Base-by-base conservation (phyloP, 2,888 invertebrate species). In the Volucella inanis region DNA sequence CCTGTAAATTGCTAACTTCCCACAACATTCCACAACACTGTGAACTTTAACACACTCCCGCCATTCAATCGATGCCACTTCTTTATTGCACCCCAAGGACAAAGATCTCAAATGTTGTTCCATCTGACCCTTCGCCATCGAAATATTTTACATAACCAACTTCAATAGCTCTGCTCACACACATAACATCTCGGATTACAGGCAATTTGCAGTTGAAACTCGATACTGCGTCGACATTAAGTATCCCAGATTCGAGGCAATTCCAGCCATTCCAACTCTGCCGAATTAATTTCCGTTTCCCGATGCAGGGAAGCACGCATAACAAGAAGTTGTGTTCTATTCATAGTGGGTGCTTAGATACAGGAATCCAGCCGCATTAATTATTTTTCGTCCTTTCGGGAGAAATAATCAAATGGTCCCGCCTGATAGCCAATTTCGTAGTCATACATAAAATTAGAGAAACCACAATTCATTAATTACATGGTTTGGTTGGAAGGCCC, bases 391-490 rank as follows among this genome's bases (percentile, higher is more conserved):
- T 72, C 61, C 85, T 81, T 85, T 80, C 81, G 85, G 85, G 85
- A 77, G 43, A 72, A 76, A 81, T 85, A 85, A 81, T 85, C 85
- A 81, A 81, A 85, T 68, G 76, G 76, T 76, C 85, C 72, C 85
- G 85, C 47, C 61, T 81, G 85, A 85, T 80, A 77, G 76, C 72
- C 85, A 85, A 81, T 84, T 85, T 81, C 81, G 67, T 81, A 76
- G 72, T 81, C 85, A 62, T 77, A 85, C 81, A 72, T 72, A 81
- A 80, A 85, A 85, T 85, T 85, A 85, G 71, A 72, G 76, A 72
- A 85, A 81, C 85, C 85, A 76, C 85, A 77, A 72, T 85, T 85
- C 85, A 85, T 85, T 81, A 85, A 85, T 85, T 81, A 85, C 71
- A 68, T 74, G 57, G 59, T 54, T n/a, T 10, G 1, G 15, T 0